These are phyloP conservation scores for Microchirus variegatus DNA, from an alignment of 2,797 vertebrate genomes.

Conservation along the genomic window DNA sequence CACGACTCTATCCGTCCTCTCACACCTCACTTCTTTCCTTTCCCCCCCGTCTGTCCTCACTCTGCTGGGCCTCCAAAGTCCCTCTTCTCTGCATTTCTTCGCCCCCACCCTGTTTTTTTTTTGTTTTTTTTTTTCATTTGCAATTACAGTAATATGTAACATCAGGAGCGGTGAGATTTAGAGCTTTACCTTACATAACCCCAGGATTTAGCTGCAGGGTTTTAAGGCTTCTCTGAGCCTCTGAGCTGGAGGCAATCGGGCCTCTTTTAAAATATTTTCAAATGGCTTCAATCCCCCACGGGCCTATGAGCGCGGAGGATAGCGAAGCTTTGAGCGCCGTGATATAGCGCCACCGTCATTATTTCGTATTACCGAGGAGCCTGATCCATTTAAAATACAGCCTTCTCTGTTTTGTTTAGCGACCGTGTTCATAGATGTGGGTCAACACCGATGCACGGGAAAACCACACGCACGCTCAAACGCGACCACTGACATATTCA, in stretches of 20 bases:
- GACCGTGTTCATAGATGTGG: slow-evolving; percentile 40
- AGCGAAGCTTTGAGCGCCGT: slow-evolving; percentile 62
- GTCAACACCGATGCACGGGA: slow-evolving; percentile 24
- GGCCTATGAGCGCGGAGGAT: slow-evolving; percentile 67
- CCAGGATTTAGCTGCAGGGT: slow-evolving; percentile 79
- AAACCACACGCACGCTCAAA: slow-evolving; percentile 14
- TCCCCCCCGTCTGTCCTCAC: slow-evolving; percentile 39
- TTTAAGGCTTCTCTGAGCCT: slow-evolving; percentile 80
- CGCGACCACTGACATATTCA: slow-evolving; percentile 19
- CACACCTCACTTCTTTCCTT: slow-evolving; percentile 66
- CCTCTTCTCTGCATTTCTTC: slow-evolving; percentile 52
- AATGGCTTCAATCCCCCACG: slow-evolving; percentile 76
- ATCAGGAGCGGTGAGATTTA: slow-evolving; percentile 82
- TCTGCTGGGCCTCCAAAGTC: slow-evolving; percentile 35
- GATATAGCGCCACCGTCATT: slow-evolving; percentile 61
- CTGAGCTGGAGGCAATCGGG: slow-evolving; percentile 75
- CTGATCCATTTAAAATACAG: slow-evolving; percentile 60
- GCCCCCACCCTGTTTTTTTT: slow-evolving; percentile 45
- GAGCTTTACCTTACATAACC: slow-evolving; percentile 87
- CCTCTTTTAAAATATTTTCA: slow-evolving; percentile 81
- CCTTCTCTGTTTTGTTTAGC: slow-evolving; percentile 30
- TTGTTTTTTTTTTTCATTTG: slow-evolving; percentile 56
- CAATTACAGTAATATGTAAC: slow-evolving; percentile 87
- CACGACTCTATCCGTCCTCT: slow-evolving; percentile 60
- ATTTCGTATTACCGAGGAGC: slow-evolving; percentile 62